Base-by-base conservation (phyloP, 2,888 invertebrate genomes). In the Hirtodrosophila duncani region DNA sequence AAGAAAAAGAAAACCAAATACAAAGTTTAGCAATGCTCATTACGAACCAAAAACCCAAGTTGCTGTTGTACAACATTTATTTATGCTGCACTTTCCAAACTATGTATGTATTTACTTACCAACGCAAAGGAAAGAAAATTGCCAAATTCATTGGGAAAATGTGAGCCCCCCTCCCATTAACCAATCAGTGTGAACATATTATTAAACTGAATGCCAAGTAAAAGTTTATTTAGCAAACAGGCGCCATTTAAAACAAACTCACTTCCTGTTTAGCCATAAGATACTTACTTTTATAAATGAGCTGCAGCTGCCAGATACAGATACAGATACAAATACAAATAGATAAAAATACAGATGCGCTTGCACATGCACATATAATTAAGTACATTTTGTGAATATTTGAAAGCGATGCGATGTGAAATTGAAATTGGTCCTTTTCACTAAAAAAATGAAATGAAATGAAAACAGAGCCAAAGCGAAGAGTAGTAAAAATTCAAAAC, bases 391-490 rank as follows among this genome's bases (percentile, higher is more conserved):
- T 56, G 52, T 59, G 62, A 56, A 29, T 60, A 71, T 61, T 75
- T 68, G 69, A 75, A 75, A 80, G 63, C 63, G 34, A 36, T 43
- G 38, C 48, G 48, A 39, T 29, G 39, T 39, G 39, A 39, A 39
- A 74, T 71, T 67, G 58, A 77, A 71, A 72, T 80, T 74, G 69
- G 78, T 75, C 74, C 74, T 75, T 81, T 81, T 81, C 69, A 64
- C 78, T 59, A 44, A 60, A 59, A n/a, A n/a, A n/a, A n/a, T n/a
- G n/a, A n/a, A 43, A 31, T 42, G 31, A 50, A 71, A 53, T 58
- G 61, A 57, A 74, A 79, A 53, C 26, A 50, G 24, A 52, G 44
- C 21, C 36, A 13, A 30, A 44, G 36, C 36, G 42, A 41, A 17
- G 41, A 57, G 34, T 37, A 50, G 21, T 23, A 14, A 16, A 53